Base-by-base conservation (phyloP, 2,797 vertebrate species). In the Myotis daubentonii region DNA sequence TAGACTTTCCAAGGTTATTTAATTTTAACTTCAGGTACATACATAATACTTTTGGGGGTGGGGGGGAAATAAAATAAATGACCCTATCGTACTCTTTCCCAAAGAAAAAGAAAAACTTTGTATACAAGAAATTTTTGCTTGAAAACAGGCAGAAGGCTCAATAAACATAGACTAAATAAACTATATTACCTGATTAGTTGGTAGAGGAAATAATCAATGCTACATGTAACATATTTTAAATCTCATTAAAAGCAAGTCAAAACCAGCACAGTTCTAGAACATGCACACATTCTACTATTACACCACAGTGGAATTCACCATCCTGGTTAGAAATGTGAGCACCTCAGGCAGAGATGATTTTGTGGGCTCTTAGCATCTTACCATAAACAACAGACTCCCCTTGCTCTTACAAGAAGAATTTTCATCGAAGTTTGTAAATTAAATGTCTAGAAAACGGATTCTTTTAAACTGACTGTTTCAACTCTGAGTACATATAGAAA, bases 11-110 rank as follows among this genome's bases (percentile, higher is more conserved):
- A 3, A 89, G 41, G 76, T 53, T 23, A 89, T 87, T 93, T 74
- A 55, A 94, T 47, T 81, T 94, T 91, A 88, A 89, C 38, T 96
- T 84, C 38, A 91, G 22, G 36, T 81, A 86, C 8, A 79, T 8
- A 13, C 93, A 44, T 87, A 89, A 66, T 62, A 92, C 19, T 41
- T 57, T 93, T 75, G 76, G 44, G 66, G 36, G 5, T 2, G 4
- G 82, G 82, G 7, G 38, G 78, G 71, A 72, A 20, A 71, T 33
- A 8, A 1, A 2, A 23, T 49, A 86, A 89, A 91, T 55, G 13
- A 2, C 44, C 12, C 2, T 55, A 85, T 66, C 19, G 44, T 49
- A 78, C 19, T 57, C n/a, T 79, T 51, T 72, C 9, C 44, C 57
- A 33, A 75, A 87, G 44, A 68, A 57, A 96, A 60, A 36, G 51